Conservation (phyloP, 1,140 invertebrate genomes). For the Drosophila chauvacae region DNA sequence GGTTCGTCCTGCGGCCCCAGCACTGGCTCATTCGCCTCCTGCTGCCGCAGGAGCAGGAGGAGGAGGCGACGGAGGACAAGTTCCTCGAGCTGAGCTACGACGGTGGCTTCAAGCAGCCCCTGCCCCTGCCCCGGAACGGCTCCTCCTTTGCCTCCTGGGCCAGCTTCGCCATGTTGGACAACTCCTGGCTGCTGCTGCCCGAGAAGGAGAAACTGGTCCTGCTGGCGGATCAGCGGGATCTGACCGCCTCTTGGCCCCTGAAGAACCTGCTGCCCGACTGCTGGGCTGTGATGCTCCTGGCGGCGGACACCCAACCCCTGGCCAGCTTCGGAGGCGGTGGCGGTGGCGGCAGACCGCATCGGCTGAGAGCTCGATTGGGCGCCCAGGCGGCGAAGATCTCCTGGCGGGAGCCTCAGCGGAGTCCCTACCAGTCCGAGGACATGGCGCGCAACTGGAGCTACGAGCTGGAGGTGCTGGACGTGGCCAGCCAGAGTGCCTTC, state of each 20-base stretch:
- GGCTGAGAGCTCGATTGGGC: slow-evolving; percentile 91
- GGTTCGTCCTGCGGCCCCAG: slow-evolving; percentile 91
- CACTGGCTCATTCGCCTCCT: slow-evolving; percentile 91
- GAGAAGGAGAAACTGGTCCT: slow-evolving; percentile 88
- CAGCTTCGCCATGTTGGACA: slow-evolving; percentile 36
- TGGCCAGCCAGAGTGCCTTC: slow-evolving; percentile 83
- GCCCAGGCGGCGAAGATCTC: slow-evolving; percentile 89
- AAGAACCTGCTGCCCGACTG: slow-evolving; percentile 70
- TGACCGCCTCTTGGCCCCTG: slow-evolving; percentile 85
- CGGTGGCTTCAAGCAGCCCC: slow-evolving; percentile 78
- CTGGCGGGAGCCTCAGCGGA: slow-evolving; percentile 91
- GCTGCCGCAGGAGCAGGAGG: slow-evolving; percentile 91
- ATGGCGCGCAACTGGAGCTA: slow-evolving; percentile 95
- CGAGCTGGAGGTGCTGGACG: slow-evolving; percentile 90
- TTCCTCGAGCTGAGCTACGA: slow-evolving; percentile 91
- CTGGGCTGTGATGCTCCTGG: slow-evolving; percentile 33
- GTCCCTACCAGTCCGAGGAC: slow-evolving; percentile 91
- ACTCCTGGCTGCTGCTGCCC: slow-evolving; percentile 3
- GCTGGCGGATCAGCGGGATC: slow-evolving; percentile 63
- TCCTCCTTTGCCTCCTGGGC: slow-evolving; percentile 12
- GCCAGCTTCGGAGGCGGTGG: slow-evolving; percentile 86
- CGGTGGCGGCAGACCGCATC: slow-evolving; percentile 90
- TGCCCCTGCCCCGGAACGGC: not conserved
- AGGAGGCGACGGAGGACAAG: slow-evolving; percentile 87
- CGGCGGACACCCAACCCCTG: slow-evolving; percentile 87